Conservation (phyloP, 2,113 vertebrate genomes). For the Lycocorax pyrrhopterus region DNA sequence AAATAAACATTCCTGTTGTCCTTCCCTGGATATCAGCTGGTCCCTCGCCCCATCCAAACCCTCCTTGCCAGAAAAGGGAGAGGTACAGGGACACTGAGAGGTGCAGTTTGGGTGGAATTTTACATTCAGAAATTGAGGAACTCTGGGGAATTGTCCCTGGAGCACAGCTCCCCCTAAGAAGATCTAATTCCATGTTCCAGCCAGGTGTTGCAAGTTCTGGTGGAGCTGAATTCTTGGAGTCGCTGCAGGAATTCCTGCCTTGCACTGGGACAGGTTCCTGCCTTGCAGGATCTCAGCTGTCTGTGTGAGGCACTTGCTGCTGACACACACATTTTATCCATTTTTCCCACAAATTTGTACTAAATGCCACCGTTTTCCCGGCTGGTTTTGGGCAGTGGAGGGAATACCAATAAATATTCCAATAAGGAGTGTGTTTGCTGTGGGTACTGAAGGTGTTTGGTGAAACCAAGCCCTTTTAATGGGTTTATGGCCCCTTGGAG, state of each 20-base stretch:
- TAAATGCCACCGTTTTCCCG: not conserved
- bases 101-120: not conserved
- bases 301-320: not conserved
- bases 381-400: not conserved
- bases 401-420: not conserved
- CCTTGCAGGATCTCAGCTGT: not conserved
- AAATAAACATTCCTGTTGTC: not conserved
- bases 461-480: not conserved
- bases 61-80: not conserved
- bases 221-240: not conserved
- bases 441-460: not conserved
- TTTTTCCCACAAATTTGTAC: not conserved
- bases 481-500: not conserved
- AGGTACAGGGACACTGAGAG: not conserved
- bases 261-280: not conserved
- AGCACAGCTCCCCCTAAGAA: rapidly evolving
- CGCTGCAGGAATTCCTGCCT: not conserved
- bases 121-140: not conserved
- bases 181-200: not conserved
- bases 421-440: not conserved
- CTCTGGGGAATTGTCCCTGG: not conserved
- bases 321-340: not conserved
- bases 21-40: not conserved
- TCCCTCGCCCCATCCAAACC: not conserved
- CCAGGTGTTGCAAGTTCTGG: not conserved